Evolutionary conservation across 2,888 invertebrate species (phyloP).

Genomic region (Temnothorax ravouxi): DNA sequence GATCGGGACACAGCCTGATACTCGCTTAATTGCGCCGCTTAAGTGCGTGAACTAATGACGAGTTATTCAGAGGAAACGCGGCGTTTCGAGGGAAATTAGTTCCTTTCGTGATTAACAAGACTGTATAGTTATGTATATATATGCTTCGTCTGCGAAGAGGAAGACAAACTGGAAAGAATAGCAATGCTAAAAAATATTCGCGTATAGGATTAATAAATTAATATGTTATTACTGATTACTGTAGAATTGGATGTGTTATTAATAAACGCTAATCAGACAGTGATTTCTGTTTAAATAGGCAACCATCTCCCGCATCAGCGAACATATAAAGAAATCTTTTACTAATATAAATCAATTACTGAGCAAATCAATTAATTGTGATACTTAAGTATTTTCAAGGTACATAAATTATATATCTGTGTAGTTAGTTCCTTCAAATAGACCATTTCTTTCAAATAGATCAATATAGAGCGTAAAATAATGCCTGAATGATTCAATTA

Average conservation of each 20-base stretch:
- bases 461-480: constrained; percentile 8
- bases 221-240: neutral
- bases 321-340: neutral
- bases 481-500: constrained; percentile 1
- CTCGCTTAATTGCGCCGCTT: constrained; percentile 27
- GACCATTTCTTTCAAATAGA: neutral
- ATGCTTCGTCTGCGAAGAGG: neutral
- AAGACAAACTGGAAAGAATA: neutral
- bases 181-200: neutral
- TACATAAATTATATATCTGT: neutral
- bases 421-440: neutral
- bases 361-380: neutral
- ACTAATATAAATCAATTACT: neutral
- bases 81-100: constrained; percentile 2
- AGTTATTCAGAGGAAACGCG: neutral
- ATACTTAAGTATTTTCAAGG: neutral
- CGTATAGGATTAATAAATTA: neutral
- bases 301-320: neutral
- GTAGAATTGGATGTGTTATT: neutral
- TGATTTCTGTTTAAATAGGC: neutral
- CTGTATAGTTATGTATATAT: neutral
- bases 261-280: neutral
- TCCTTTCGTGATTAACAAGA: neutral
- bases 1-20: neutral
- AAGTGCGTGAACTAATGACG: constrained; percentile 14